phyloP scores from a whole-genome alignment of 1,140 invertebrate genomes.

The Micrasema longulum region DNA sequence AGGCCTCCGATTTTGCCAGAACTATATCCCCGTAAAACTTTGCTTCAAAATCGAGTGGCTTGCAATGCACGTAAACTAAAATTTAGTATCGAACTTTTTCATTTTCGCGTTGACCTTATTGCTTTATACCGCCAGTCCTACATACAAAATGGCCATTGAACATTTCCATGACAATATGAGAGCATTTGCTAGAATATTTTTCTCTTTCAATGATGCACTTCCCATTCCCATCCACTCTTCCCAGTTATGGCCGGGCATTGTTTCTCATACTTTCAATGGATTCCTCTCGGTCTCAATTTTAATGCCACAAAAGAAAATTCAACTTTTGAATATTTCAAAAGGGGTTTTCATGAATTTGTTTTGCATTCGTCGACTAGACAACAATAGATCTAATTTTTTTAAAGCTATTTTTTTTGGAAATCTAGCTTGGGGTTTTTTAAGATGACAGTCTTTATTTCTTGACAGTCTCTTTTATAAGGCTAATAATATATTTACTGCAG shows the following conservation, averaged over 20 bases:
- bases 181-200: slow-evolving; percentile 4
- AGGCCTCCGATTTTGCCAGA: too few relatives aligned
- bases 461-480: too few relatives aligned
- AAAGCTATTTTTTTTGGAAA: too few relatives aligned
- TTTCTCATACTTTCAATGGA: background rate
- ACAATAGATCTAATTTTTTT: too few relatives aligned
- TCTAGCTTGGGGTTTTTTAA: too few relatives aligned
- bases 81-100: background rate
- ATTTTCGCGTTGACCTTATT: slow-evolving; percentile 4
- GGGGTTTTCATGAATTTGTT: too few relatives aligned
- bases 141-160: slow-evolving; percentile 8
- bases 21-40: background rate
- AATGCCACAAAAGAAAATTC: background rate
- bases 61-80: background rate
- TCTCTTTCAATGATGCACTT: background rate
- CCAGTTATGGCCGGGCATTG: background rate
- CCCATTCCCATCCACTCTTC: background rate
- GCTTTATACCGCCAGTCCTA: background rate
- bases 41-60: background rate
- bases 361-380: too few relatives aligned
- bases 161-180: slow-evolving; percentile 9
- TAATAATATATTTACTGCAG: too few relatives aligned
- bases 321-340: too few relatives aligned
- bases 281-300: background rate
- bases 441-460: too few relatives aligned